Evolutionary conservation across 2,797 vertebrate species (phyloP).

Genomic region (Alcedo atthis): DNA sequence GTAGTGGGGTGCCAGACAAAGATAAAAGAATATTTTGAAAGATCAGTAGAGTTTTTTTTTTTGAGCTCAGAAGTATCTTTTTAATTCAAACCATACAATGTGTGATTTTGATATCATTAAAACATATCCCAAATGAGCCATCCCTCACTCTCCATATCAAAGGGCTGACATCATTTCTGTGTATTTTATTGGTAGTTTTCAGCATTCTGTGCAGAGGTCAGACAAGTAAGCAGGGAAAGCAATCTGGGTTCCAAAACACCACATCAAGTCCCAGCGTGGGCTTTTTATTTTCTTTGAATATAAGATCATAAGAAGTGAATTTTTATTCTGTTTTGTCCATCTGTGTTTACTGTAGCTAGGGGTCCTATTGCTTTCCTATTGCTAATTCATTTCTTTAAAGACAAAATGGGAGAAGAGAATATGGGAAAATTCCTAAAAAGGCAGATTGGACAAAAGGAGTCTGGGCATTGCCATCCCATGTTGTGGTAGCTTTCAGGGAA

Average conservation of each 20-base stretch:
- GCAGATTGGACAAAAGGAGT: not conserved
- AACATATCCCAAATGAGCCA: slow-evolving; percentile 63
- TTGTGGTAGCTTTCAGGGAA: not conserved
- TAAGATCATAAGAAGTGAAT: slow-evolving; percentile 32
- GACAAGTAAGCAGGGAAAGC: slow-evolving; percentile 68
- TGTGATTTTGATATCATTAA: slow-evolving; percentile 74
- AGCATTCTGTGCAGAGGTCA: slow-evolving; percentile 69
- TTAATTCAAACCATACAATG: slow-evolving; percentile 73
- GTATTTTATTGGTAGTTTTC: slow-evolving; percentile 64
- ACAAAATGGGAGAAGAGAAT: not conserved
- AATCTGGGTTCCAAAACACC: slow-evolving; percentile 55
- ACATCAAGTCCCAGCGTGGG: slow-evolving; percentile 47
- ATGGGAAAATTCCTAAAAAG: not conserved
- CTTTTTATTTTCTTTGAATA: slow-evolving; percentile 46
- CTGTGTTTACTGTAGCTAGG: slow-evolving; percentile 54
- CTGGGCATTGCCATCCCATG: not conserved
- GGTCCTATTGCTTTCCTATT: slow-evolving; percentile 20
- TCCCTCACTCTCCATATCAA: slow-evolving; percentile 65
- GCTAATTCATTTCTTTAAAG: not conserved
- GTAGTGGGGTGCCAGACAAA: slow-evolving; percentile 25
- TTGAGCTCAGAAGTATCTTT: slow-evolving; percentile 68
- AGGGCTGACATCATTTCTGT: slow-evolving; percentile 72
- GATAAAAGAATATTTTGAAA: slow-evolving; percentile 47
- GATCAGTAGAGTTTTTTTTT: not conserved
- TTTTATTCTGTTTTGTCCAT: slow-evolving; percentile 26